Base-by-base conservation (phyloP, 2,888 invertebrate species). In the Scaptomyza cyrtandrae region DNA sequence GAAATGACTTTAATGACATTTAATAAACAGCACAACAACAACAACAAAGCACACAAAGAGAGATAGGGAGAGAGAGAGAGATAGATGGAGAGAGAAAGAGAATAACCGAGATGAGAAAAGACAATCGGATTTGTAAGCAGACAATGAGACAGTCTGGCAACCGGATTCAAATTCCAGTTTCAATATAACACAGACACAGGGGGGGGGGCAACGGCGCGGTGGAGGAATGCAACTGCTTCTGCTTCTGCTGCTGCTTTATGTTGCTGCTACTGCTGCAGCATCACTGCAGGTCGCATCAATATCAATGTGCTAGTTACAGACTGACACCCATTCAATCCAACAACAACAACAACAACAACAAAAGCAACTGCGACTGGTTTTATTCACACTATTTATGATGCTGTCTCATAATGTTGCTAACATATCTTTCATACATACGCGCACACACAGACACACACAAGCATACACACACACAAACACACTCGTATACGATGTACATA, bases 141-240 rank as follows among this genome's bases (percentile, higher is more conserved):
- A 35, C 37, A 19, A n/a, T 24, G 37, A 31, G 45, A 16, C 33
- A 27, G 16, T n/a, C 48, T 52, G 61, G 52, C 83, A 86, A 86
- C 84, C 80, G 84, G 86, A 80, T 86, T 83, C 69, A 73, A 86
- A 84, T 80, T 78, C 84, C 81, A 84, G 86, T 84, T 80, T 63
- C 56, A 62, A 65, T 85, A 71, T 63, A 71, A 56, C 70, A 55
- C 70, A 55, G 76, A 56, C 70, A 55, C 70, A 55, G 43, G 53
- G 48, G 44, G 52, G 35, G 24, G 24, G 16, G 35, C 35, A 50
- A 11, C n/a, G 6, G 6, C n/a, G 6, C 35, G 45, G 31, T 6
- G 50, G 64, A 71, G 50, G 64, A 71, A 67, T 80, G 49, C 70
- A 61, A 46, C 53, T 66, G 54, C 62, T 55, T 45, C 35, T n/a